Base-by-base conservation (phyloP, 2,888 invertebrate genomes). In the Geophilus truncorum region DNA sequence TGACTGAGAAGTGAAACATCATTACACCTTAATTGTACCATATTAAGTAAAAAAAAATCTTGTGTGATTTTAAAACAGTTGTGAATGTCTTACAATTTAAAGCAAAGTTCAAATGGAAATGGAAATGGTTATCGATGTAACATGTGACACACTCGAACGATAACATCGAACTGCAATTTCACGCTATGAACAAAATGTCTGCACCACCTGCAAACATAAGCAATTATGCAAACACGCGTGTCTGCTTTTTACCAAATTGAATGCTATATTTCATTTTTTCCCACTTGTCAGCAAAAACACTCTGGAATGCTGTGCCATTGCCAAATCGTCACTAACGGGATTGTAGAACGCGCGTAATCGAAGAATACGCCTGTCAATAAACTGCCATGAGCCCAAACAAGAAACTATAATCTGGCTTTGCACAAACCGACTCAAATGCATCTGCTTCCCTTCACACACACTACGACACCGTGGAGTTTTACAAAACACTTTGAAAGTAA, bases 211-310 rank as follows among this genome's bases (percentile, higher is more conserved):
- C 57, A 62, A 62, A 62, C 57, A 62, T 62, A 62, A 62, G 57
- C 57, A 62, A 62, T 62, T 62, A 62, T 62, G 57, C 57, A 62
- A 62, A 62, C 57, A n/a, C 57, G 57, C 57, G 57, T 23, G 57
- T 62, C 57, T 62, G 21, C 57, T 62, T 62, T 62, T 62, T 62
- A 62, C 57, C 57, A 62, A 62, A 62, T 62, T 62, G 57, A 62
- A 62, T 62, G 57, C 57, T 62, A 62, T 62, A 62, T 62, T 62
- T 62, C 57, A 62, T 62, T 62, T 62, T 62, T 62, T n/a, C 57
- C 21, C 21, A 62, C 57, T 62, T 62, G 57, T 62, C 57, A 62
- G 57, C 57, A 62, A 62, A 62, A 57, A 62, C 57, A 18, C 23
- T 62, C 21, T 23, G 57, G 21, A 62, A 23, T 62, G 57, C 23